Base-by-base conservation (phyloP, 2,113 vertebrate species). In the Circaetus gallicus region DNA sequence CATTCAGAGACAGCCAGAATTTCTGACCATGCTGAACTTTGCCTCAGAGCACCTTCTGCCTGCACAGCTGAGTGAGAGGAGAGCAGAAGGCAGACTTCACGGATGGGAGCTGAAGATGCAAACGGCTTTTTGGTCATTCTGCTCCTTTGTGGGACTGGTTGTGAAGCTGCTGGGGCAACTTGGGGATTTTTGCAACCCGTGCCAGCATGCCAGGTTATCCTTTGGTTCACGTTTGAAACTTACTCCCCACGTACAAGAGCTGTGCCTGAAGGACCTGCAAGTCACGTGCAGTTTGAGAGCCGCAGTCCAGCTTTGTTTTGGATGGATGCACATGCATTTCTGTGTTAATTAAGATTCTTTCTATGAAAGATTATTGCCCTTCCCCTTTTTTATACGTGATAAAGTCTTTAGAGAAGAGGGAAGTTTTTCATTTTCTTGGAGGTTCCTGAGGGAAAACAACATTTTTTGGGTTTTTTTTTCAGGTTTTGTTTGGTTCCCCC, bases 181-280 rank as follows among this genome's bases (percentile, higher is more conserved):
- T 1, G 0, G 43, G 59, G 31, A 5, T 31, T 42, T 86, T 69
- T 61, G 42, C 25, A 62, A 4, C 19, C 50, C 0, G 0, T 55
- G 29, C 28, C 72, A 86, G 52, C 2, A 0, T 5, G 1, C 34
- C 16, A 36, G 21, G 28, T n/a, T 74, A 19, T 67, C 36, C 9
- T 0, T 2, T 34, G 80, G 21, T 52, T 92, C 36, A 9, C 8
- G 1, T 28, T 25, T 18, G 81, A 40, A 71, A 55, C 38, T 47
- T 11, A 1, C 0, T 17, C 13, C 38, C 10, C 1, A 0, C 16
- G 8, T 7, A 3, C 24, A 18, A 17, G 62, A 89, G 53, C 58
- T 73, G 62, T 42, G 62, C 34, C 58, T 72, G 71, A 21, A 47
- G 31, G 9, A 32, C 20, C 62, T 45, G 71, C 26, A 11, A 45